phyloP scores from a whole-genome alignment of 2,797 vertebrate species.

The Uromys caudimaculatus region DNA sequence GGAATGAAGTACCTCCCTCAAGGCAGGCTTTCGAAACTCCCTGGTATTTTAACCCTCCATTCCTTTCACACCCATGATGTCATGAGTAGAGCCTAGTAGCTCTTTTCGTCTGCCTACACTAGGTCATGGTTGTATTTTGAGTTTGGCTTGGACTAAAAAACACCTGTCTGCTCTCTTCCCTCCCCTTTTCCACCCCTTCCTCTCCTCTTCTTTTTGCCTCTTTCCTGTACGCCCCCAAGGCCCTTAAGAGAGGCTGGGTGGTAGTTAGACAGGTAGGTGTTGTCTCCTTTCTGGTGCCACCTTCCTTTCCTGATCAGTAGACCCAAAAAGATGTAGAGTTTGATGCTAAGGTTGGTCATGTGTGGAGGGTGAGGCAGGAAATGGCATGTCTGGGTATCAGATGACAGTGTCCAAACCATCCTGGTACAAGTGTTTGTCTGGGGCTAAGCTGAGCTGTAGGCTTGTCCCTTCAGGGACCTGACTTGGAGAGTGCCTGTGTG shows the following conservation, averaged over 20 bases:
- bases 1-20: not conserved
- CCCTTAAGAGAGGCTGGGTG: not conserved
- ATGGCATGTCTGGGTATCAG: not conserved
- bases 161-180: not conserved
- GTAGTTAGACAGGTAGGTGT: not conserved
- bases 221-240: not conserved
- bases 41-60: not conserved
- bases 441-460: not conserved
- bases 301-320: not conserved
- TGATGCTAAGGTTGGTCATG: not conserved
- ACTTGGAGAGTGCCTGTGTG: not conserved
- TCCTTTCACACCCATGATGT: not conserved
- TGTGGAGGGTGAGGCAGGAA: not conserved
- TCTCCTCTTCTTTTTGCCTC: not conserved
- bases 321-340: not conserved
- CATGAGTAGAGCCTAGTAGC: not conserved
- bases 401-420: not conserved
- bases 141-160: slow-evolving; percentile 36
- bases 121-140: not conserved
- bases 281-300: not conserved
- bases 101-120: not conserved
- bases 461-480: not conserved
- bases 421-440: not conserved
- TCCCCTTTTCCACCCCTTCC: not conserved
- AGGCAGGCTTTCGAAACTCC: not conserved